phyloP scores from a whole-genome alignment of 1,140 invertebrate genomes.

The Zaprionus tsacasi region DNA sequence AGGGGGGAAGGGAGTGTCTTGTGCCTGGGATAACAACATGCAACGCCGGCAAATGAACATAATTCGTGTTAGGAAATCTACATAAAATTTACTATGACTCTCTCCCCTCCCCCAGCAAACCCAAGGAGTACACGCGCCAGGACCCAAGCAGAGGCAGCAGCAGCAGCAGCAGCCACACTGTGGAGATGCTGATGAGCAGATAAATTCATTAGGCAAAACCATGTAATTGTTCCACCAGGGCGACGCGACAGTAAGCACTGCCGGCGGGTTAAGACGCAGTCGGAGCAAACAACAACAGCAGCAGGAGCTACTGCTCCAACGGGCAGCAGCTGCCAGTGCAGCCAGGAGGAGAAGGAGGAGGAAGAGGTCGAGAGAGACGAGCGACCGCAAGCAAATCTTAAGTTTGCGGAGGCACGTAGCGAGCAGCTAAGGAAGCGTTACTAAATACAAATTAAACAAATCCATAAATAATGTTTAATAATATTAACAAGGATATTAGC shows the following conservation, averaged over 20 bases:
- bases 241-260: constrained; percentile 47
- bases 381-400: constrained; percentile 46
- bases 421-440: constrained; percentile 64
- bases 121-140: constrained; percentile 40
- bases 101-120: constrained; percentile 22
- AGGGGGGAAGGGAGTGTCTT: background rate
- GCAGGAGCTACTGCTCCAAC: constrained; percentile 52
- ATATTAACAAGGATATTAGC: constrained; percentile 84
- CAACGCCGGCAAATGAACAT: constrained; percentile 74
- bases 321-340: constrained; percentile 64
- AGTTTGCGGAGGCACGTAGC: constrained; percentile 64
- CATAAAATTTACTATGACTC: constrained; percentile 80
- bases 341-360: background rate
- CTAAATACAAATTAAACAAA: constrained; percentile 84
- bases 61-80: constrained; percentile 82
- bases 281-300: constrained; percentile 30
- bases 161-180: constrained; percentile 47
- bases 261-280: constrained; percentile 4
- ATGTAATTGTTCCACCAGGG: constrained; percentile 83
- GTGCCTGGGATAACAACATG: constrained; percentile 60
- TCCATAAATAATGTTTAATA: constrained; percentile 84
- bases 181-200: constrained; percentile 81
- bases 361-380: constrained; percentile 34
- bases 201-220: constrained; percentile 84
- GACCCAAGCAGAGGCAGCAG: constrained; percentile 40